Percentiles rank a stretch among this genome's conserved stretches.
phyloP scores from a whole-genome alignment of 1,140 invertebrate genomes.

The Drosophila athabasca region DNA sequence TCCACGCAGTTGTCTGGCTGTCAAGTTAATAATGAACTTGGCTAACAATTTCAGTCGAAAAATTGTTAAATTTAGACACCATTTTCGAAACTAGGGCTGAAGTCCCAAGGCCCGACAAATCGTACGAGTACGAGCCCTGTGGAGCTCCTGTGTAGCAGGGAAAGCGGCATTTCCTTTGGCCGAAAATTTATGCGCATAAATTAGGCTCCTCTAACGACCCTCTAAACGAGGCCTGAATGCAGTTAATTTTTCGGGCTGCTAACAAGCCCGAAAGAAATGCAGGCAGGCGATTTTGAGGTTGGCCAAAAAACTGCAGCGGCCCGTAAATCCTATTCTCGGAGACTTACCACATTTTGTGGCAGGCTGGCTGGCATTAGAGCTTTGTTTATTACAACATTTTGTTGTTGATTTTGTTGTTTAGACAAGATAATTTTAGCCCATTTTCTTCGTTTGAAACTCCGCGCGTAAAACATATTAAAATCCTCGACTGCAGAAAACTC shows the following conservation, averaged over 20 bases:
- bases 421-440: constrained; percentile 49
- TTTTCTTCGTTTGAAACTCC: constrained; percentile 36
- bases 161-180: constrained; percentile 18
- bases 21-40: constrained; percentile 63
- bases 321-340: constrained; percentile 7
- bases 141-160: constrained; percentile 13
- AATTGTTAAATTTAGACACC: constrained; percentile 41
- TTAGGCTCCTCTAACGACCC: constrained; percentile 36
- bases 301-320: constrained; percentile 26
- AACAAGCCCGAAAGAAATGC: constrained; percentile 9
- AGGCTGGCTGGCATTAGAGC: constrained; percentile 5
- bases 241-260: too few species aligned
- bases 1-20: constrained; percentile 28
- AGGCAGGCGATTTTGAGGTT: constrained; percentile 26
- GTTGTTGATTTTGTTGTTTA: constrained; percentile 14
- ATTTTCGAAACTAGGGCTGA: constrained; percentile 7
- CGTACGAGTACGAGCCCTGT: constrained; percentile 13
- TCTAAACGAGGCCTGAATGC: constrained; percentile 36
- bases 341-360: constrained; percentile 10
- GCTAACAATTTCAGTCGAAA: constrained; percentile 19
- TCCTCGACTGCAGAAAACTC: constrained; percentile 69
- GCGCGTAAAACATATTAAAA: constrained; percentile 47
- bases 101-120: constrained; percentile 30
- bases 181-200: constrained; percentile 50
- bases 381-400: constrained; percentile 29